Base-by-base conservation (phyloP, 1,140 invertebrate species). In the Heliconius himera region DNA sequence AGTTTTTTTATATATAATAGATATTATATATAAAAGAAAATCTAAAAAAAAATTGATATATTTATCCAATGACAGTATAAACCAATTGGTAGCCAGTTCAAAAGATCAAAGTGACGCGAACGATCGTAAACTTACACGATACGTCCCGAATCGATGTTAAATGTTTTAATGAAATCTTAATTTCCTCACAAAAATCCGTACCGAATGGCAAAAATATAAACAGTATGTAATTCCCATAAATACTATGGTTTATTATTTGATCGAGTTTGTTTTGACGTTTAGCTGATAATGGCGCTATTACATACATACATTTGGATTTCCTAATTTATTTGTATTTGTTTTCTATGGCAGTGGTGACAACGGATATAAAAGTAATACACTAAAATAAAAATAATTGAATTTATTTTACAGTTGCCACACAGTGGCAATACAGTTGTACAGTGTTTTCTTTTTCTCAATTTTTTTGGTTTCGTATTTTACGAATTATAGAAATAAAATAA, bases 151-250 rank as follows among this genome's bases (percentile, higher is more conserved):
- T 74, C 33, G 51, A 73, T 20, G 29, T 74, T 70, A 66, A 73
- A 54, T 78, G 22, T n/a, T 60, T 56, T 51, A 73, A 36, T 49
- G 22, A 78, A 66, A 66, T 70, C 77, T 70, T 74, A 70, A 66
- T 70, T 33, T 36, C 60, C 26, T 66, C 26, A 66, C 22, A 66
- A 66, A 74, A 74, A 78, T 60, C 18, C 54, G 54, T 73, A 71
- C 70, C 66, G 74, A 70, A 41, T 78, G 73, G 66, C 49, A 73
- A 76, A 66, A 41, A 79, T 78, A 26, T 70, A 76, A 76, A 77
- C 81, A 77, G 38, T 73, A 54, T 66, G 71, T 33, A n/a, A 75
- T 76, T 76, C 74, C 56, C 22, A 70, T 76, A 76, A 70, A 76
- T 60, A 70, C 5, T 6, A n/a, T 16, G 3, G 72, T 75, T 80